Conservation (phyloP, 2,888 invertebrate genomes). For the Pammene aurita region DNA sequence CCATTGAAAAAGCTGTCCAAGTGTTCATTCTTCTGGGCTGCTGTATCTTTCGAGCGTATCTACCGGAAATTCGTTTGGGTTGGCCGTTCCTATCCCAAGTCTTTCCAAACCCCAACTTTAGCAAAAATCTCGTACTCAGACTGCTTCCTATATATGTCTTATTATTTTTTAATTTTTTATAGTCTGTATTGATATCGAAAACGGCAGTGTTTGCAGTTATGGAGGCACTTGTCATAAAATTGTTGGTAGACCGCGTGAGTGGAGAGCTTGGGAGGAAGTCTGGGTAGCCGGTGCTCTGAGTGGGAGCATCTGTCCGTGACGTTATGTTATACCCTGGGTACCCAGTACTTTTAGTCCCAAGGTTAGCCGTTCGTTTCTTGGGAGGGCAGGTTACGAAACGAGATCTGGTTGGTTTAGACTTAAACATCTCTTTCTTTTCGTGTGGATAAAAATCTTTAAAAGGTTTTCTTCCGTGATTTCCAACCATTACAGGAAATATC, state of each 20-base stretch:
- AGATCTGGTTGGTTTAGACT: slow-evolving; percentile 47
- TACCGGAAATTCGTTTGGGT: background rate
- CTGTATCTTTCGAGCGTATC: background rate
- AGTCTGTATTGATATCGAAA: no score
- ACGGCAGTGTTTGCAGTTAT: no score
- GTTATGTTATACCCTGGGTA: background rate
- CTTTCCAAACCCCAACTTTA: no score
- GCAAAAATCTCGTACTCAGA: no score
- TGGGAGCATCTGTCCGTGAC: background rate
- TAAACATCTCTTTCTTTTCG: slow-evolving; percentile 55
- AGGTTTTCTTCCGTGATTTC: slow-evolving; percentile 50
- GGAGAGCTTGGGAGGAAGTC: background rate
- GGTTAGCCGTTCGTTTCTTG: background rate
- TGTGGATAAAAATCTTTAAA: slow-evolving; percentile 53
- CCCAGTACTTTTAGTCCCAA: background rate
- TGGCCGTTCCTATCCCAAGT: no score
- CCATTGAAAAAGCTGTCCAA: background rate
- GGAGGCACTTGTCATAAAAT: no score
- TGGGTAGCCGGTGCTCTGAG: slow-evolving; percentile 1
- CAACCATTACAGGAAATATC: slow-evolving; percentile 65
- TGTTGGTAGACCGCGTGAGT: no score
- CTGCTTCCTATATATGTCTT: no score
- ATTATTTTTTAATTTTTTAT: no score
- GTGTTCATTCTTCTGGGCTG: no score
- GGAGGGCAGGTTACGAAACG: slow-evolving; percentile 47